A percentile compares a stretch with the other conserved stretches of the same genome.
Conservation (phyloP, 1,140 invertebrate species). For the Heliconius hewitsoni region DNA sequence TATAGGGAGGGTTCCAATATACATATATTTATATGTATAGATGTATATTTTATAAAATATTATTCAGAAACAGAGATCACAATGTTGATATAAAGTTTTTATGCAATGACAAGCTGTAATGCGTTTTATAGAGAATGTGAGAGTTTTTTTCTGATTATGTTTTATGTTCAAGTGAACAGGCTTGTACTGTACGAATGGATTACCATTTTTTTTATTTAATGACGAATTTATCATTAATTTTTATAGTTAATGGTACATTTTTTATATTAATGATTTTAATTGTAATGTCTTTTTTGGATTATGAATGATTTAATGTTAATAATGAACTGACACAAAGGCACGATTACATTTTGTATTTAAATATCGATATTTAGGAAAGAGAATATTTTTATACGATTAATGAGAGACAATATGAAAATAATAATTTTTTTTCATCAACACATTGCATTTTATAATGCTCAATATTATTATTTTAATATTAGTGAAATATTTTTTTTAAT, state of each 20-base stretch:
- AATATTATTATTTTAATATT: not conserved
- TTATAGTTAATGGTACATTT: not conserved
- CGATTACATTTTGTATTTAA: not conserved
- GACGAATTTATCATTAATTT: not conserved
- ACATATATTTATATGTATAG: not conserved
- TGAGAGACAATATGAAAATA: not conserved
- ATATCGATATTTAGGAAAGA: not conserved
- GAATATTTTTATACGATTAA: not conserved
- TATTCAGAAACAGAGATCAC: not conserved
- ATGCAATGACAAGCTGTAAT: not conserved
- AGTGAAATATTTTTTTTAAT: not conserved
- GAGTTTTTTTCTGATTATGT: not conserved
- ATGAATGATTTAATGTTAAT: not conserved
- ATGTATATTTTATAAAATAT: not conserved
- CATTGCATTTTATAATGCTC: not conserved
- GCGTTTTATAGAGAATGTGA: not conserved
- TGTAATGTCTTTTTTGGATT: not conserved
- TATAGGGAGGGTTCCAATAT: slow-evolving; percentile 3
- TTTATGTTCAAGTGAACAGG: not conserved
- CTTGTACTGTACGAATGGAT: not conserved
- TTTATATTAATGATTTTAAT: not conserved
- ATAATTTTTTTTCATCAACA: too few relatives aligned
- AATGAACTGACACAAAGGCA: not conserved
- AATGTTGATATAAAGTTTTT: not conserved
- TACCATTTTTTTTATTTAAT: not conserved